Percentiles rank a stretch among this genome's conserved stretches.
Conservation (phyloP, 2,888 invertebrate genomes). For the Synergus laeviventris region DNA sequence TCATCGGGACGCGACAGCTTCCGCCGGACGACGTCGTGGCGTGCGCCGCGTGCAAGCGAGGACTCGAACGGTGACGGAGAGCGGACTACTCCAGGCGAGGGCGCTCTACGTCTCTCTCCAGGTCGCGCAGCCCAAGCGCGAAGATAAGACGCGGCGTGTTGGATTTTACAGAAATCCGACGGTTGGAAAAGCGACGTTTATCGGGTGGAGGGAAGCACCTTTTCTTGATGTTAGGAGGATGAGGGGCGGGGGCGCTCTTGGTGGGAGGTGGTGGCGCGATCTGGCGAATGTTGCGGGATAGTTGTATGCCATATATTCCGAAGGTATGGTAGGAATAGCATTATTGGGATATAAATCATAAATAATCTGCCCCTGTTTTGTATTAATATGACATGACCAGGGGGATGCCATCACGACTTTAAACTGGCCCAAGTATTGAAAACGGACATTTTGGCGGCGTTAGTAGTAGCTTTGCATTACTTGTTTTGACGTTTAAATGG, state of each 20-base stretch:
- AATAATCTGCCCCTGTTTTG: too few relatives aligned
- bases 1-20: slow-evolving; percentile 44
- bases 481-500: too few relatives aligned
- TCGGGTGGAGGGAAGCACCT: not conserved
- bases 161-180: not conserved
- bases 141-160: not conserved
- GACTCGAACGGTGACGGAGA: not conserved
- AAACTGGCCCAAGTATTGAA: too few relatives aligned
- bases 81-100: not conserved
- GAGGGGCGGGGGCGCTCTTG: not conserved
- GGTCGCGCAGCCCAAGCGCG: not conserved
- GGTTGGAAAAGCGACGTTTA: not conserved
- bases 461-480: too few relatives aligned
- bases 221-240: not conserved
- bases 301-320: not conserved
- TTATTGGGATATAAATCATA: too few relatives aligned
- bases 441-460: too few relatives aligned
- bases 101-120: not conserved
- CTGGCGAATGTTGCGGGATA: not conserved
- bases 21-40: slow-evolving; percentile 39
- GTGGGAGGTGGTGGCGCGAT: not conserved
- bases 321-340: not conserved
- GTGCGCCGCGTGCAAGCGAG: slow-evolving; percentile 48
- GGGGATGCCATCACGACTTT: too few relatives aligned
- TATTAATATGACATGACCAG: too few relatives aligned